phyloP scores from a whole-genome alignment of 2,113 vertebrate genomes.

The Isurus oxyrinchus region DNA sequence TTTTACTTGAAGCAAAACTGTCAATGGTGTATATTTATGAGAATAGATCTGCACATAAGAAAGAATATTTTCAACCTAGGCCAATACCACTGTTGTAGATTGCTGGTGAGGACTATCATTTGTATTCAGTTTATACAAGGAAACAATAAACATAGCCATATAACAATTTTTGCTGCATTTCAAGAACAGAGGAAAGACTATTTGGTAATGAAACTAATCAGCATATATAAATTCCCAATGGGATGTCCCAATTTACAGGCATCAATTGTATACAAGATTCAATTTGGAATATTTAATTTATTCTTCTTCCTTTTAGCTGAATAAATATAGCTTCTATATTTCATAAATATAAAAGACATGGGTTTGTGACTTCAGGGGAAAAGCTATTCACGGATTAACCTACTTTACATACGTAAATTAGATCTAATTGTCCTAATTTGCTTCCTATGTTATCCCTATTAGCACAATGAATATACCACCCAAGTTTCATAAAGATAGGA shows the following conservation, averaged over 20 bases:
- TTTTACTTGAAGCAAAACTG: constrained; percentile 7
- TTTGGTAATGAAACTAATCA: constrained; percentile 13
- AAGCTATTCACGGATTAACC: constrained; percentile 31
- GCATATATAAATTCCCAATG: constrained; percentile 15
- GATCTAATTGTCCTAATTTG: constrained; percentile 36
- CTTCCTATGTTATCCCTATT: constrained; percentile 25
- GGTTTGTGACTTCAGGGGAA: constrained; percentile 28
- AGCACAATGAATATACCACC: constrained; percentile 32
- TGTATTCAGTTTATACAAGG: neutral
- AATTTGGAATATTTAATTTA: constrained; percentile 32
- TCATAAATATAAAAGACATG: constrained; percentile 29
- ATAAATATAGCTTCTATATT: constrained; percentile 32
- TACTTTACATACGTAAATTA: constrained; percentile 37
- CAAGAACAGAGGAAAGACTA: neutral
- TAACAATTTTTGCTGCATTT: neutral
- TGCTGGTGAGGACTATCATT: neutral
- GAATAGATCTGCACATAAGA: too few species aligned
- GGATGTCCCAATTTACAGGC: constrained; percentile 5
- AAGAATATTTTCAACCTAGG: neutral
- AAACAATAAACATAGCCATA: neutral
- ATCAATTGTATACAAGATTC: constrained; percentile 27
- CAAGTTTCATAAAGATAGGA: constrained; percentile 5
- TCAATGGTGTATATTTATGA: neutral
- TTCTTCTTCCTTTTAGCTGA: constrained; percentile 32
- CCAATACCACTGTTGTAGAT: neutral